Conservation (phyloP, 2,797 vertebrate species). For the Florisuga fusca region DNA sequence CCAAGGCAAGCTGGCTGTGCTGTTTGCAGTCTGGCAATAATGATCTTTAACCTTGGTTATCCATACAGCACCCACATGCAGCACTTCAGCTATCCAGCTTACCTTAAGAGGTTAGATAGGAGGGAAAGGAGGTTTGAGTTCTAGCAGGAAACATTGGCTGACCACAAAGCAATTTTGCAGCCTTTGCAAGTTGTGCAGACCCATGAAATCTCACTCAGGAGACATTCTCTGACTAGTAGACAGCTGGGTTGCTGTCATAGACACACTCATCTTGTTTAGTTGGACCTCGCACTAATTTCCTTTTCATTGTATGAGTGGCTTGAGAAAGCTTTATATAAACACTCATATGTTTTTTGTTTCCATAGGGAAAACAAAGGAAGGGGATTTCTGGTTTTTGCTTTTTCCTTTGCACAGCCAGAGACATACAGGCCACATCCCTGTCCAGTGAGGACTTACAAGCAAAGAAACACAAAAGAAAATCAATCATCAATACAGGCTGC, state of each 20-base stretch:
- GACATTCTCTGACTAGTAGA: background rate
- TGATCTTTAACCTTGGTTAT: background rate
- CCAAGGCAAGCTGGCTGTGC: background rate
- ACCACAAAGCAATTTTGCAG: background rate
- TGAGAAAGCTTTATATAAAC: background rate
- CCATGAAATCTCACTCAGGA: constrained; percentile 11
- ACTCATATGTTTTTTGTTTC: background rate
- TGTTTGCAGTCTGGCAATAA: background rate
- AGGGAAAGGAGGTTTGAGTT: background rate
- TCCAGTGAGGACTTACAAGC: background rate
- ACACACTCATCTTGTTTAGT: background rate
- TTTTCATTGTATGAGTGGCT: background rate
- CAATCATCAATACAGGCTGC: background rate
- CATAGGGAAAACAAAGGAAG: background rate
- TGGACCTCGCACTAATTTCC: background rate
- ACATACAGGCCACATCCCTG: too few species aligned
- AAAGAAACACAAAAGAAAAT: background rate
- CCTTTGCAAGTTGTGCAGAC: background rate
- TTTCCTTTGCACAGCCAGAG: background rate
- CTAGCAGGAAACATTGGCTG: background rate
- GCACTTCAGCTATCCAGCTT: background rate
- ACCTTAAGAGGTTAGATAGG: background rate
- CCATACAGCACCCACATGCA: background rate
- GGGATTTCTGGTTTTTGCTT: background rate
- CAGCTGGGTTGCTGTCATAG: background rate